Evolutionary conservation across 1,140 invertebrate genomes (phyloP), one percentile per base, ranked within the genome.

Genomic region (Pogonomyrmex californicus): DNA sequence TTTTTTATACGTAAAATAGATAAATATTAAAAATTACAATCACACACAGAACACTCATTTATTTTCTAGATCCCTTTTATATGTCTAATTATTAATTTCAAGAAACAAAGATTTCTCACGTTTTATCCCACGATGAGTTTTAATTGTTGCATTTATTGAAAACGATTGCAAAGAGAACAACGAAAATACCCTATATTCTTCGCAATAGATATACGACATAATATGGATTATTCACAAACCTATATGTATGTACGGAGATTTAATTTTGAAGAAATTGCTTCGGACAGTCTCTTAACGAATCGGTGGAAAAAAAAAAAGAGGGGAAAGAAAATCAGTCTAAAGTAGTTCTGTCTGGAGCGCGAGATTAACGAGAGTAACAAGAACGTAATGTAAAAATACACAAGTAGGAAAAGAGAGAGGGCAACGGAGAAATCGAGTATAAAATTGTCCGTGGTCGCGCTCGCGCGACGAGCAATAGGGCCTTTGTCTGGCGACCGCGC

Each of bases 271-370:
- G 41, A 70, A 73, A 83, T 83, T 83, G 41, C 56, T 73, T 60
- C 44, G 56, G 79, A 83, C 68, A 41, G n/a, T 82, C 56, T 49
- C 41, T 83, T 83, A 75, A 83, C 68, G 68, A 83, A 73, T 54
- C 68, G 44, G 54, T 30, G 65, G 30, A 41, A 81, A 77, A 83
- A 63, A 58, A 51, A 14, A n/a, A n/a, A n/a, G n/a, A n/a, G 30
- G 10, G 33, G n/a, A 83, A 62, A 73, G 54, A 83, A 83, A 83
- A 83, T 73, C 79, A 73, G 79, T 83, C 79, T 73, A 83, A 83
- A 83, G 79, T 60, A 73, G 68, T 83, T 83, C 68, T 60, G 79
- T 62, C 79, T 73, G 79, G 36, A 83, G 73, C 54, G 54, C 54
- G 41, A 60, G 79, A 83, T 83, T 83, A 83, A 83, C 79, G 79